Evolutionary conservation across 2,797 vertebrate species (phyloP).

Genomic region (Oryzias dopingdopingensis): DNA sequence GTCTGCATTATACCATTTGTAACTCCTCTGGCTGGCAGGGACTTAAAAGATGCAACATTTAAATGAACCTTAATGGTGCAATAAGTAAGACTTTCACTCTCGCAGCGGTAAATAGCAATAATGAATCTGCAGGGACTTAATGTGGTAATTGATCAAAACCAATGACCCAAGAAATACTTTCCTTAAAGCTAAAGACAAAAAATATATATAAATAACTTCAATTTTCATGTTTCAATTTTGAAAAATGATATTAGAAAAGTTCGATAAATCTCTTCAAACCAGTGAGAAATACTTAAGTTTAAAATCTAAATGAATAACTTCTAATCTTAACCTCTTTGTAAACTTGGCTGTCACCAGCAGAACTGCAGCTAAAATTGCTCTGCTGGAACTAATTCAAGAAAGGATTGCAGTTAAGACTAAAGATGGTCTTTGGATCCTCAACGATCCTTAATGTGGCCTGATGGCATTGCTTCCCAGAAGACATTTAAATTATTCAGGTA

Average conservation of each 20-base stretch:
- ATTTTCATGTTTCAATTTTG: slow-evolving; percentile 1
- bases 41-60: slow-evolving; percentile 23
- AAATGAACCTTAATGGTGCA: slow-evolving; percentile 42
- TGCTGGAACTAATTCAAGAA: slow-evolving; percentile 49
- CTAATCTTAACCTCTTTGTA: slow-evolving; percentile 23
- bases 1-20: slow-evolving; percentile 13
- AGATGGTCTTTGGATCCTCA: slow-evolving; percentile 73
- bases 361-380: slow-evolving; percentile 62
- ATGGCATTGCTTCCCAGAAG: slow-evolving; percentile 63
- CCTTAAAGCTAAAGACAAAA: slow-evolving; percentile 13
- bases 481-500: slow-evolving; percentile 74
- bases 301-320: slow-evolving; percentile 23
- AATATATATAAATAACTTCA: slow-evolving; percentile 7
- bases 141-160: slow-evolving; percentile 52
- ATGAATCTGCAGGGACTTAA: slow-evolving; percentile 40
- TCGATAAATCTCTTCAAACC: background rate
- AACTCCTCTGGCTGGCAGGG: slow-evolving; percentile 15
- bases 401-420: slow-evolving; percentile 67
- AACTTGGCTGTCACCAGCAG: slow-evolving; percentile 15
- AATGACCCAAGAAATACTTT: slow-evolving; percentile 39
- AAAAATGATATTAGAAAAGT: slow-evolving; percentile 1
- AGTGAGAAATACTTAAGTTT: slow-evolving; percentile 18
- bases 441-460: slow-evolving; percentile 64
- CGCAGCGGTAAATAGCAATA: slow-evolving; percentile 29
- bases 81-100: slow-evolving; percentile 36